Conservation (phyloP, 2,113 vertebrate genomes). For the Esox niger region DNA sequence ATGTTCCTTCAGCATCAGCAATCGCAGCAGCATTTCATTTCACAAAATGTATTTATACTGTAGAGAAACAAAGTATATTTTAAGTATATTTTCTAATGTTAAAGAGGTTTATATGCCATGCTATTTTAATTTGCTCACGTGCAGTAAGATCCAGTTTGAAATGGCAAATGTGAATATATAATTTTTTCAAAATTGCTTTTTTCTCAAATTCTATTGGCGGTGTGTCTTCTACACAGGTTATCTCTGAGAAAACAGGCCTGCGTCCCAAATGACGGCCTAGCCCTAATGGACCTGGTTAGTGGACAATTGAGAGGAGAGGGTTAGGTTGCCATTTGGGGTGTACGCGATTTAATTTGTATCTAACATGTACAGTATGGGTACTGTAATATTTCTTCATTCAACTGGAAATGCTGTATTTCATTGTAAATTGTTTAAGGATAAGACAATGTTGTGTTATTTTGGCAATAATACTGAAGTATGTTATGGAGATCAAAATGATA, state of each 20-base stretch:
- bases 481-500: conserved; percentile 10
- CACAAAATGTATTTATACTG: conserved; percentile 39
- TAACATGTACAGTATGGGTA: conserved; percentile 28
- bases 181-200: conserved; percentile 56
- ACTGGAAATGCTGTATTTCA: conserved; percentile 29
- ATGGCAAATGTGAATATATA: conserved; percentile 35
- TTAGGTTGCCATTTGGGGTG: too few species aligned
- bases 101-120: conserved; percentile 50
- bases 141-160: conserved; percentile 40
- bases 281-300: too few species aligned
- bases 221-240: conserved; percentile 59
- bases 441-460: conserved; percentile 31
- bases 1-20: conserved; percentile 28
- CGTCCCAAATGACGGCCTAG: too few species aligned
- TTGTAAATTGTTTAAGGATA: conserved; percentile 22
- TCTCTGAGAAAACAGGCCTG: conserved; percentile 36
- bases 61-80: conserved; percentile 37
- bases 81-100: conserved; percentile 49
- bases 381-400: conserved; percentile 32
- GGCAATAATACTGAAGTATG: conserved; percentile 51
- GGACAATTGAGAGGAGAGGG: too few species aligned
- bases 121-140: conserved; percentile 44
- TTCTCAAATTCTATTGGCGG: conserved; percentile 46
- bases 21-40: conserved; percentile 21
- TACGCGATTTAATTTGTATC: conserved; percentile 32